Conservation (phyloP, 2,113 vertebrate genomes). For the Motacilla alba region DNA sequence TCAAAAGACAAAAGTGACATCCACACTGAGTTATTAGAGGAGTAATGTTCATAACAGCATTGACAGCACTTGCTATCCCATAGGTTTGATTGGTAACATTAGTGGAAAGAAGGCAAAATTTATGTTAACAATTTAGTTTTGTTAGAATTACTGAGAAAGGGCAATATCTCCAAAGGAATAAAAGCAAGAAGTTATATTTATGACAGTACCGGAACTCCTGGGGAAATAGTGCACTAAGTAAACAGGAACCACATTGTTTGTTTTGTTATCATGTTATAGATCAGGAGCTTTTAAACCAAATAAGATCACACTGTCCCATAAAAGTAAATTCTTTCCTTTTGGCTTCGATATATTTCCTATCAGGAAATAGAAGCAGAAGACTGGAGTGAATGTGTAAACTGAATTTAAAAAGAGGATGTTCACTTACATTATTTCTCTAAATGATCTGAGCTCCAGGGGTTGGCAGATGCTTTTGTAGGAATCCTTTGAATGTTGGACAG, state of each 20-base stretch:
- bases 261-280: not conserved
- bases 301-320: not conserved
- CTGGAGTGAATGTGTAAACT: not conserved
- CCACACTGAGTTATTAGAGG: not conserved
- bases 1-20: not conserved
- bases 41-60: not conserved
- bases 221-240: not conserved
- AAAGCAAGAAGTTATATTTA: slow-evolving; percentile 10
- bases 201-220: not conserved
- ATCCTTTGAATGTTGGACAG: not conserved
- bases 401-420: not conserved
- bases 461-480: not conserved
- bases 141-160: not conserved
- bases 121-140: slow-evolving; percentile 20
- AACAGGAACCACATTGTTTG: not conserved
- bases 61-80: not conserved
- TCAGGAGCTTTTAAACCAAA: not conserved
- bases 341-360: not conserved
- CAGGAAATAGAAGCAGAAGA: not conserved
- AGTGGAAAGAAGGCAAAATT: slow-evolving; percentile 7
- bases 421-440: not conserved
- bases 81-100: not conserved
- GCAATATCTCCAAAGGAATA: not conserved
- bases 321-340: slow-evolving; percentile 3
- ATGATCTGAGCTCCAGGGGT: not conserved